Conservation (phyloP, 2,888 invertebrate genomes). For the Scaptomyza polygonia region DNA sequence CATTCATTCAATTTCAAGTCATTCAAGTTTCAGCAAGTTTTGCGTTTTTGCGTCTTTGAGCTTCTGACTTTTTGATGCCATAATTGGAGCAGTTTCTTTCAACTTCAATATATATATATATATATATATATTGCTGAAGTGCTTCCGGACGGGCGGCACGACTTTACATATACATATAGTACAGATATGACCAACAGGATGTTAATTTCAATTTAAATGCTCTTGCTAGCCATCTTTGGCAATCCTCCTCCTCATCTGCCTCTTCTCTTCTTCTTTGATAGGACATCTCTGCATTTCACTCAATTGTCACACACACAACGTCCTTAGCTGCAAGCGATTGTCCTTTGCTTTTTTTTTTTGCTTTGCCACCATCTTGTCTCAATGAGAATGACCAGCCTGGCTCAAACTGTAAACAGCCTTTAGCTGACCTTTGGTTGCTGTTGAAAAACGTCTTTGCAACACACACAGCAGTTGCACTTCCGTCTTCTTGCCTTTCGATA, state of each 20-base stretch:
- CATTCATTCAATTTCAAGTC: conserved; percentile 10
- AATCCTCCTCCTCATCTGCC: too few relatives aligned
- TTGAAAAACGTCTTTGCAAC: background rate
- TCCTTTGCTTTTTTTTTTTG: conserved; percentile 4
- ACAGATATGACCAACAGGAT: conserved; percentile 60
- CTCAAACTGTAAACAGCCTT: conserved; percentile 39
- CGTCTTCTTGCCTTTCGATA: conserved; percentile 36
- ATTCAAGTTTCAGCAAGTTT: conserved; percentile 10
- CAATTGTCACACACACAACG: conserved; percentile 60
- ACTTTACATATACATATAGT: conserved; percentile 32
- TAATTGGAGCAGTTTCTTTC: conserved; percentile 64
- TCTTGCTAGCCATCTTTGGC: conserved; percentile 34
- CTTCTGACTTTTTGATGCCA: conserved; percentile 58
- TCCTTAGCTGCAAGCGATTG: conserved; percentile 61
- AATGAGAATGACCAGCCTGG: conserved; percentile 24
- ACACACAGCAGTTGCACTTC: conserved; percentile 50
- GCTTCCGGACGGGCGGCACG: conserved; percentile 46
- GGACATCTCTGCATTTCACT: conserved; percentile 16
- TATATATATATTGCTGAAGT: conserved; percentile 46
- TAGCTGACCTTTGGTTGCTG: conserved; percentile 41
- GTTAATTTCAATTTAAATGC: conserved; percentile 78
- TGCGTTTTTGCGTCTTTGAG: conserved; percentile 18
- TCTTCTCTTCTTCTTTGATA: conserved; percentile 16
- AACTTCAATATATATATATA: too few relatives aligned
- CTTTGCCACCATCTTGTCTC: conserved; percentile 30